Percentiles rank a stretch among this genome's conserved stretches.
phyloP scores from a whole-genome alignment of 2,888 invertebrate genomes.

The Psococerastis gibbosa region DNA sequence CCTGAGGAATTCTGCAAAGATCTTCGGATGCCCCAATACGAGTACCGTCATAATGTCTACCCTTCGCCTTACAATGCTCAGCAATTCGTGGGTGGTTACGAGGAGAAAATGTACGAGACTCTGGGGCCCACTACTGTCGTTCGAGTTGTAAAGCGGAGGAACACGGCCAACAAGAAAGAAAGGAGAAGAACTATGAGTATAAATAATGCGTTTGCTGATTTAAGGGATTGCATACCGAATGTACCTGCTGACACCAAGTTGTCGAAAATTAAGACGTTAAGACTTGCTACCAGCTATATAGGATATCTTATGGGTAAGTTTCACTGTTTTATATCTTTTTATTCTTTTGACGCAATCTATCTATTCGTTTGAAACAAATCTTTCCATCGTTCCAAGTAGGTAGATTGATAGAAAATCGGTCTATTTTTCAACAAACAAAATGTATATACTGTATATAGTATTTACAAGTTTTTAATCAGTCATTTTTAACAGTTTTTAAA shows the following conservation, averaged over 20 bases:
- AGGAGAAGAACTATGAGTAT: constrained; percentile 80
- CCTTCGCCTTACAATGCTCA: constrained; percentile 5
- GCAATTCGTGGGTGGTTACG: neutral
- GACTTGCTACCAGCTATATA: constrained; percentile 83
- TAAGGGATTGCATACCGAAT: constrained; percentile 87
- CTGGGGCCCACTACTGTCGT: constrained; percentile 24
- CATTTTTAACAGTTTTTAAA: too few species aligned
- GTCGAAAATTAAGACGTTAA: constrained; percentile 76
- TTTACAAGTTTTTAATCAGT: too few species aligned
- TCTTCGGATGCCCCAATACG: neutral
- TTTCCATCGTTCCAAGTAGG: too few species aligned
- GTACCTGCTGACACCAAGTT: constrained; percentile 87
- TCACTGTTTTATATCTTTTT: neutral
- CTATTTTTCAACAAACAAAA: too few species aligned
- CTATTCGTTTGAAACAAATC: too few species aligned
- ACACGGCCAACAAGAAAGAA: constrained; percentile 90
- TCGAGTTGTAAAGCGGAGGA: constrained; percentile 54
- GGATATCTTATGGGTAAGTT: constrained; percentile 60
- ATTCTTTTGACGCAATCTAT: too few species aligned
- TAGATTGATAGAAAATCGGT: too few species aligned
- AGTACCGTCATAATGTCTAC: neutral
- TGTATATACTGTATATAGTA: too few species aligned
- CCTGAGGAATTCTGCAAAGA: neutral
- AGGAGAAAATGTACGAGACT: neutral
- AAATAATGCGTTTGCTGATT: constrained; percentile 83